These are phyloP conservation scores for Siphamia tubifer DNA, from an alignment of 2,113 vertebrate species.

Conservation along the genomic window DNA sequence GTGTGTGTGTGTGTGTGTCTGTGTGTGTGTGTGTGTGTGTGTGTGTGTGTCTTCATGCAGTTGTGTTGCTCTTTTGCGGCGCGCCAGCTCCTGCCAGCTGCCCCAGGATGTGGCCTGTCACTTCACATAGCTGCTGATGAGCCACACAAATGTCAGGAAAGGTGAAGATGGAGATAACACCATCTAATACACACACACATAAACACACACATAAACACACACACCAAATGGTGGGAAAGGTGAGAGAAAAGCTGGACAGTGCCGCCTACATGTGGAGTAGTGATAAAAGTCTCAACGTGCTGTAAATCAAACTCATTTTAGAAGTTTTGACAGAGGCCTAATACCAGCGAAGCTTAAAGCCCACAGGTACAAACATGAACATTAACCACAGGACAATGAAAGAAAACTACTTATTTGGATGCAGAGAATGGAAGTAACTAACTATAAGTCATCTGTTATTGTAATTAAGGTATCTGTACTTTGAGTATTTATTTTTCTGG, in stretches of 20 bases:
- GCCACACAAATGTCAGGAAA: conserved; percentile 93
- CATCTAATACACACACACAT: not conserved
- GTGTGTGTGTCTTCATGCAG: conserved; percentile 28
- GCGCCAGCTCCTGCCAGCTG: conserved; percentile 86
- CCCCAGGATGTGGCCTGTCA: conserved; percentile 98
- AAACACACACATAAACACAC: not conserved
- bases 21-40: conserved; percentile 7
- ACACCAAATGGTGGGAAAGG: not conserved
- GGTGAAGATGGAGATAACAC: conserved; percentile 87
- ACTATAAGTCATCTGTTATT: no score
- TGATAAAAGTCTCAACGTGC: not conserved
- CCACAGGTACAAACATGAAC: not conserved
- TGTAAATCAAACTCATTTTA: not conserved
- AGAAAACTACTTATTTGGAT: not conserved
- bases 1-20: conserved; percentile 25
- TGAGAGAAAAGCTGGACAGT: not conserved
- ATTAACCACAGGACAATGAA: not conserved
- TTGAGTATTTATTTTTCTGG: no score
- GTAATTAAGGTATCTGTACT: no score
- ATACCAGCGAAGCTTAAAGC: not conserved
- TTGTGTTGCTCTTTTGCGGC: conserved; percentile 92
- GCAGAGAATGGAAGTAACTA: no score
- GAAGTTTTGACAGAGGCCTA: not conserved
- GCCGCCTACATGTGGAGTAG: not conserved
- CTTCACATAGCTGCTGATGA: conserved; percentile 95